Base-by-base conservation (phyloP, 2,113 vertebrate genomes). In the Muntiacus reevesi region DNA sequence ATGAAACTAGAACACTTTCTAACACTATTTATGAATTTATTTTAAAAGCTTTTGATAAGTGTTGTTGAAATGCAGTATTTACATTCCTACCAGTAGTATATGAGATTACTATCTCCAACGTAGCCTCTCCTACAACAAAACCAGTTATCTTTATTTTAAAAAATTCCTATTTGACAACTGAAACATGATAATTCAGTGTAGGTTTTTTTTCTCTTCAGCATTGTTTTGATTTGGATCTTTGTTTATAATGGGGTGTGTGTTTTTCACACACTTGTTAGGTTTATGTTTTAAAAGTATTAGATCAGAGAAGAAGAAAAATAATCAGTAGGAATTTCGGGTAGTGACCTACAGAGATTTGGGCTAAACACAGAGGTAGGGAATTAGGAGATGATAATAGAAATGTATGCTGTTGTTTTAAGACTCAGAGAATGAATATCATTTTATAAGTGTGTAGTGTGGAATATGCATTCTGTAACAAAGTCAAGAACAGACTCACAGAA, bases 11-110 rank as follows among this genome's bases (percentile, higher is more conserved):
- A 50, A 50, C 47, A 50, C 47, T 50, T 50, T 50, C 47, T 50
- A 50, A 50, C 47, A 50, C 47, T 50, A 14, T 50, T 50, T 50
- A 94, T 87, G 76, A 84, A 91, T 84, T 23, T 92, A 91, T 55
- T 92, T 96, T 84, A 95, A 91, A 94, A 79, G 79, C 12, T 89
- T 97, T 92, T 97, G 54, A 36, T 92, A 89, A 96, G 12, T 93
- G 43, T 57, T 97, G 67, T n/a, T 76, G 23, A 96, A 95, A 88
- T 91, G 11, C 30, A 52, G 6, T 43, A 91, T 87, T 88, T 59
- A 84, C 5, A 78, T 55, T 55, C 59, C 52, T 93, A 87, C 43
- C 25, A 78, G n/a, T 57, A 88, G 10, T 50, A 67, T 13, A 88
- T 43, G 67, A 94, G 67, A 89, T 6, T 64, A 89, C 16, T 33